Conservation (phyloP, 1,140 invertebrate genomes). For the Drosophila trapezifrons region DNA sequence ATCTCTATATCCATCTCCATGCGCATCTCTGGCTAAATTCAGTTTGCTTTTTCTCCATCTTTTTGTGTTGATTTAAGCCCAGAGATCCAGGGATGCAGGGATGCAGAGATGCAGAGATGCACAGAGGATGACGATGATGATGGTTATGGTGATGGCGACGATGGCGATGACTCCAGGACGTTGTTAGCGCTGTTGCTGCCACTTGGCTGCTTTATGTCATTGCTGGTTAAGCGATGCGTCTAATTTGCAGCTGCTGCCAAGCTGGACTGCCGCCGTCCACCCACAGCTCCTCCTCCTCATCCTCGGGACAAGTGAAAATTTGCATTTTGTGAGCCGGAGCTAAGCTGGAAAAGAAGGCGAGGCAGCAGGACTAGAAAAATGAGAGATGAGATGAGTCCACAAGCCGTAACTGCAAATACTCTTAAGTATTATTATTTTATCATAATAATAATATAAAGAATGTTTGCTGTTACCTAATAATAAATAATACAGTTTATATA, state of each 20-base stretch:
- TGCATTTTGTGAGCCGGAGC: constrained; percentile 56
- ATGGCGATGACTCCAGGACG: constrained; percentile 38
- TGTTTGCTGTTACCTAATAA: not conserved
- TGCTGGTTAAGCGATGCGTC: constrained; percentile 80
- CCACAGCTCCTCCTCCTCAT: not conserved
- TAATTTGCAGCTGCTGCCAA: constrained; percentile 75
- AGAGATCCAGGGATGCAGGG: constrained; percentile 4
- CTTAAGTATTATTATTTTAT: not conserved
- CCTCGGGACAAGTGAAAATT: constrained; percentile 39
- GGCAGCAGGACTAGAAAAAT: not conserved
- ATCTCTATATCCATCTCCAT: not conserved
- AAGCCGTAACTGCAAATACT: not conserved
- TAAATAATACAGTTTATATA: not conserved
- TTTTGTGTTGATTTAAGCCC: constrained; percentile 37
- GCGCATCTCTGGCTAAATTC: constrained; percentile 10
- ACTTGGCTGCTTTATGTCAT: constrained; percentile 76
- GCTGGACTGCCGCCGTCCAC: constrained; percentile 10
- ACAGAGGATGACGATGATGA: not conserved
- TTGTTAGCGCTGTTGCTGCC: constrained; percentile 55
- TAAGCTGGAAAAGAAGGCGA: constrained; percentile 17
- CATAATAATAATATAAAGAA: not conserved
- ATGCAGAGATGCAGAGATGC: not conserved
- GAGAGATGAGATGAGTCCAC: not conserved
- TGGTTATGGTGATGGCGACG: constrained; percentile 2
- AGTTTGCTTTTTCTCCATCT: constrained; percentile 19